A percentile compares a stretch with the other conserved stretches of the same genome.
These are phyloP conservation scores for Sphenopsis melanotis DNA, from an alignment of 2,797 vertebrate species.

Conservation along the genomic window DNA sequence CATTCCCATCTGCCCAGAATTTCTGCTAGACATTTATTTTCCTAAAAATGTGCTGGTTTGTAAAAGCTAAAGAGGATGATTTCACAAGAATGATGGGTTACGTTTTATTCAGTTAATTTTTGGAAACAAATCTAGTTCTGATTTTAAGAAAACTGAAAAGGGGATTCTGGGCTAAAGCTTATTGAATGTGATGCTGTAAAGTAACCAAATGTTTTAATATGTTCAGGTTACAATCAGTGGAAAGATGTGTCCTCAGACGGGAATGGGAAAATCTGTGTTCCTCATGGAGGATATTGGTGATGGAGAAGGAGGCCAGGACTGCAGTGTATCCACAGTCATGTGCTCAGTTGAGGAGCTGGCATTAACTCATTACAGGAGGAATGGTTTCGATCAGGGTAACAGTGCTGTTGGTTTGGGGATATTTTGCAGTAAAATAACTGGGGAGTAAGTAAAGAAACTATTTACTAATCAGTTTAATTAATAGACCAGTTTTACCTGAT, in stretches of 20 bases:
- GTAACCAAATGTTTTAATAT: neutral
- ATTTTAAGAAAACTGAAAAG: neutral
- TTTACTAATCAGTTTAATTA: neutral
- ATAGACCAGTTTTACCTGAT: neutral
- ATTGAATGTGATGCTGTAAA: neutral
- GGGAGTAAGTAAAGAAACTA: neutral
- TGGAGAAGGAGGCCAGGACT: neutral
- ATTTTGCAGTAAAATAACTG: neutral
- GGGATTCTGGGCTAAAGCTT: neutral
- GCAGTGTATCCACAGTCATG: constrained; percentile 76
- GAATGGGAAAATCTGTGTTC: constrained; percentile 89
- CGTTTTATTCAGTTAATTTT: neutral
- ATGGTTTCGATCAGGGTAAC: constrained; percentile 92
- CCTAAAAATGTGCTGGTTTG: neutral
- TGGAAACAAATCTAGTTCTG: neutral
- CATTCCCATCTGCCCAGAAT: neutral
- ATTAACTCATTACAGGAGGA: constrained; percentile 83
- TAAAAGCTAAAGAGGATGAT: neutral
- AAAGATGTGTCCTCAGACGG: constrained; percentile 89
- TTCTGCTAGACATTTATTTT: neutral
- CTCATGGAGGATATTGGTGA: constrained; percentile 75
- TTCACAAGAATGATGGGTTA: neutral
- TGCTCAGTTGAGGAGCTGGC: constrained; percentile 95
- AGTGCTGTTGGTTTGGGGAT: neutral
- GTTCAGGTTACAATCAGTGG: constrained; percentile 91